Percentiles rank a stretch among this genome's conserved stretches.
Evolutionary conservation across 2,113 vertebrate genomes (phyloP).

Genomic region (Phylloscopus whistleri): DNA sequence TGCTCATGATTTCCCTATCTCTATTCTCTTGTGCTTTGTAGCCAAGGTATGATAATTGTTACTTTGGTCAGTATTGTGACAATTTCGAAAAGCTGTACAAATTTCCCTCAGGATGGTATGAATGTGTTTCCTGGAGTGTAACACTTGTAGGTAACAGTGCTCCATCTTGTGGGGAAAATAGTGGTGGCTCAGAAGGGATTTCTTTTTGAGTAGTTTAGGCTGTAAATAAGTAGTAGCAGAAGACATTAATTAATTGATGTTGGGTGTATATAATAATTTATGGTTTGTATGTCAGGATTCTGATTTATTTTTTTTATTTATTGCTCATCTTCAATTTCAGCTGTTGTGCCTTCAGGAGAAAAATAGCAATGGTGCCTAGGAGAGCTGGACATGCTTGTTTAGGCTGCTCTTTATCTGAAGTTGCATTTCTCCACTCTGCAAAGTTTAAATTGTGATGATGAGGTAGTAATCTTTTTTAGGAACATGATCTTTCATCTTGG

Average conservation of each 20-base stretch:
- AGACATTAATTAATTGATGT: not conserved
- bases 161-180: conserved; percentile 11
- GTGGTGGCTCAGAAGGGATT: not conserved
- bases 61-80: not conserved
- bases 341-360: not conserved
- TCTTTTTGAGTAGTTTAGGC: not conserved
- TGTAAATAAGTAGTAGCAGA: not conserved
- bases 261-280: not conserved
- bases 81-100: not conserved
- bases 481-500: conserved; percentile 16
- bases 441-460: conserved; percentile 16
- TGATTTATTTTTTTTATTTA: not conserved
- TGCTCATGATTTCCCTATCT: not conserved
- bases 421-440: not conserved
- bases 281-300: not conserved
- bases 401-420: conserved; percentile 9
- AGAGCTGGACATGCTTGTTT: not conserved
- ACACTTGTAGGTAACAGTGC: not conserved
- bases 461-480: conserved; percentile 39
- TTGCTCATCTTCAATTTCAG: not conserved
- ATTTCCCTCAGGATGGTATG: not conserved
- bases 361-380: not conserved
- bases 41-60: not conserved
- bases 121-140: not conserved
- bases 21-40: not conserved